Evolutionary conservation across 2,888 invertebrate species (phyloP).

Genomic region (Apoda limacodes): DNA sequence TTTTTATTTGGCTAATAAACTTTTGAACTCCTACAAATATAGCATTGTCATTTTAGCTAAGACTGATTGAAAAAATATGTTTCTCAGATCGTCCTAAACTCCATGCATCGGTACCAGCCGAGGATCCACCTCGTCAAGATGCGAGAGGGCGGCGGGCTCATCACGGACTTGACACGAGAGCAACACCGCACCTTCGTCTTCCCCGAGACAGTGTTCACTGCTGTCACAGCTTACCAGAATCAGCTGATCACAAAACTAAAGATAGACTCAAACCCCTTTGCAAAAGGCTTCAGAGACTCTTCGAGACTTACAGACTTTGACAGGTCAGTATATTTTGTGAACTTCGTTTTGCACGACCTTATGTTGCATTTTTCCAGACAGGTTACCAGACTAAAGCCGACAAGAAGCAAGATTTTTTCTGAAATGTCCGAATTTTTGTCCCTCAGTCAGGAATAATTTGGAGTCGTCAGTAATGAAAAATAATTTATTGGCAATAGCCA

Average conservation of each 20-base stretch:
- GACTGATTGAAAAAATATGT: no score
- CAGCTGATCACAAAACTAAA: slow-evolving; percentile 98
- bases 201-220: slow-evolving; percentile 98
- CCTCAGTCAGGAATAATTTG: no score
- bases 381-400: not conserved
- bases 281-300: slow-evolving; percentile 97
- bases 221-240: slow-evolving; percentile 99
- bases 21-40: no score
- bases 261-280: slow-evolving; percentile 98
- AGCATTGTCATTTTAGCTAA: no score
- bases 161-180: slow-evolving; percentile 89
- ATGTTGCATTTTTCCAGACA: no score
- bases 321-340: slow-evolving; percentile 69
- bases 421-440: no score
- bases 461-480: no score
- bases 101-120: slow-evolving; percentile 99
- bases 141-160: slow-evolving; percentile 73
- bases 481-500: no score
- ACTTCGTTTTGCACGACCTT: no score
- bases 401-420: slow-evolving; percentile 4
- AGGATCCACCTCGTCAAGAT: slow-evolving; percentile 93
- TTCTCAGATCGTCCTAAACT: slow-evolving; percentile 96
- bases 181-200: slow-evolving; percentile 96
- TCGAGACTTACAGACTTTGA: slow-evolving; percentile 94
- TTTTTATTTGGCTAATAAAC: no score